Evolutionary conservation across 2,797 vertebrate genomes (phyloP).

Genomic region (Acanthurus tractus): DNA sequence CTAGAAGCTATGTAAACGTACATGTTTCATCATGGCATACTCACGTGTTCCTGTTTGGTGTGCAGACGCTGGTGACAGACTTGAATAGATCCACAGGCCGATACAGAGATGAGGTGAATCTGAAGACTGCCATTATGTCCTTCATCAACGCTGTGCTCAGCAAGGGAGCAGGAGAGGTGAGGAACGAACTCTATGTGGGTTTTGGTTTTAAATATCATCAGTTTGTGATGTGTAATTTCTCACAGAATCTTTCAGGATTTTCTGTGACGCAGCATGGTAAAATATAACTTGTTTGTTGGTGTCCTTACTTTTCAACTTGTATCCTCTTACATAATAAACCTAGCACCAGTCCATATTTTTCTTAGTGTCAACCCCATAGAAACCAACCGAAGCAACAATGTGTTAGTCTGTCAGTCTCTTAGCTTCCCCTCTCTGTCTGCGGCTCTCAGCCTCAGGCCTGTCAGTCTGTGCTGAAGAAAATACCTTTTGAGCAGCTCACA

Average conservation of each 20-base stretch:
- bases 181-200: neutral
- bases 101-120: slow-evolving; percentile 94
- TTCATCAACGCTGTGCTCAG: slow-evolving; percentile 97
- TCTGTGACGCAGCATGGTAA: too few species aligned
- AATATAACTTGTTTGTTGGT: too few species aligned
- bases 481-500: neutral
- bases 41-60: neutral
- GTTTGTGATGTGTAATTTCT: too few species aligned
- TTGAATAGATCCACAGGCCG: slow-evolving; percentile 93
- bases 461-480: neutral
- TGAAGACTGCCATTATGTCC: slow-evolving; percentile 97
- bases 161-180: slow-evolving; percentile 95
- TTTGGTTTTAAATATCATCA: too few species aligned
- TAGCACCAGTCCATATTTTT: neutral
- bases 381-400: neutral
- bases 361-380: neutral
- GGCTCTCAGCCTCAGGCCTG: neutral
- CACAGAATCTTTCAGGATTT: neutral
- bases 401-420: neutral
- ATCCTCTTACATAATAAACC: neutral
- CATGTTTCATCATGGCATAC: neutral
- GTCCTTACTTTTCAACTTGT: too few species aligned
- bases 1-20: neutral
- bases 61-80: slow-evolving; percentile 92
- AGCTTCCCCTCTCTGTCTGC: neutral